Evolutionary conservation across 2,797 vertebrate species (phyloP).

Genomic region (Gila robusta): DNA sequence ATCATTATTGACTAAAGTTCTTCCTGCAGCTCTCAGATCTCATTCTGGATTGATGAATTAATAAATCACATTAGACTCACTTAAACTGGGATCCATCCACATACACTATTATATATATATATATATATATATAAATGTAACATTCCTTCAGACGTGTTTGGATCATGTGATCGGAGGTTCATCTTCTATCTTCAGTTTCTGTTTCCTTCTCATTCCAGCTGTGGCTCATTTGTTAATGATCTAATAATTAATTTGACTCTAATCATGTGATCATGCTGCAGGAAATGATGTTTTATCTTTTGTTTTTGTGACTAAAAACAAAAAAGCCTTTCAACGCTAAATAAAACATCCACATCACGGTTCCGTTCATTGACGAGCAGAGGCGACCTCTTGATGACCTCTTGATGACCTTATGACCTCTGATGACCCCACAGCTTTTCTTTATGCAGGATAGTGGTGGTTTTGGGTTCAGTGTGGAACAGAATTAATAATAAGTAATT

Average conservation of each 20-base stretch:
- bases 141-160: neutral
- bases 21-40: no score
- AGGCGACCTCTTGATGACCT: neutral
- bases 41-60: neutral
- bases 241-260: neutral
- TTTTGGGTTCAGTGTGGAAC: neutral
- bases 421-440: neutral
- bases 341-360: conserved; percentile 33
- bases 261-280: neutral
- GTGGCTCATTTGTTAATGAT: conserved; percentile 12
- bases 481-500: neutral
- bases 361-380: neutral
- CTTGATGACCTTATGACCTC: neutral
- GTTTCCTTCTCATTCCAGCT: conserved; percentile 22
- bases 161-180: neutral
- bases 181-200: neutral
- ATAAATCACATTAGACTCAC: no score
- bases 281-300: conserved; percentile 28
- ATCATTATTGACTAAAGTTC: neutral
- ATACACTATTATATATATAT: no score
- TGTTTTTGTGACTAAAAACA: conserved; percentile 30
- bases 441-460: neutral
- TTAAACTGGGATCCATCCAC: no score
- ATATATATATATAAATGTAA: neutral
- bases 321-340: neutral